Base-by-base conservation (phyloP, 2,113 vertebrate species). In the Macroglossus sobrinus region DNA sequence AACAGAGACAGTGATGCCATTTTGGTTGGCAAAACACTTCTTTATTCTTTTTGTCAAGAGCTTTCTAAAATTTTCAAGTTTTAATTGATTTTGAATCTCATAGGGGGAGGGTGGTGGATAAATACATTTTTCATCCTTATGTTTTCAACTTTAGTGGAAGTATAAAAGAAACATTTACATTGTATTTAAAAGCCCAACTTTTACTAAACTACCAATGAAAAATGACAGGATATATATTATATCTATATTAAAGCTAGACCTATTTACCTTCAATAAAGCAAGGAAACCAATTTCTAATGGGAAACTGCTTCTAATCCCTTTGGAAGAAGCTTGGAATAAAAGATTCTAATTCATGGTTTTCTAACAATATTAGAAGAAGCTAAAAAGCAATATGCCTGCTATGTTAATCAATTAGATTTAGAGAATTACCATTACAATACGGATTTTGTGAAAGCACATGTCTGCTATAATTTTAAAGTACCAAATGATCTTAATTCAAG, bases 1-100 rank as follows among this genome's bases (percentile, higher is more conserved):
- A 98, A 97, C 96, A 98, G 90, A 98, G 98, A 98, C 98, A 98
- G 97, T 97, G 96, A 98, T 96, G 95, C 88, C 93, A 98, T 98
- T 98, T 98, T 92, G 84, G 85, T 97, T 97, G 97, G 96, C 96
- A 11, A 50, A 94, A 88, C 80, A 94, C 92, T 96, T 96, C 93
- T 97, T 97, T 97, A 97, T 98, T 90, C 81, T 98, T 96, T 95
- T 97, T 97, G 97, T 96, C 95, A 97, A 97, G 88, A 93, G 96
- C 59, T 97, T 95, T 94, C 89, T 97, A 94, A 98, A 97, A 97
- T 97, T 97, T 98, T 98, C 93, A 98, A 97, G 79, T 97, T 98
- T 97, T 98, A 98, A 98, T 89, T 96, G 97, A 98, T 98, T 98
- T 98, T 64, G 93, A 96, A 80, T 93, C 92, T 97, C 96, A 96